Evolutionary conservation across 2,888 invertebrate genomes (phyloP).

Genomic region (Sarcophaga subvicina): DNA sequence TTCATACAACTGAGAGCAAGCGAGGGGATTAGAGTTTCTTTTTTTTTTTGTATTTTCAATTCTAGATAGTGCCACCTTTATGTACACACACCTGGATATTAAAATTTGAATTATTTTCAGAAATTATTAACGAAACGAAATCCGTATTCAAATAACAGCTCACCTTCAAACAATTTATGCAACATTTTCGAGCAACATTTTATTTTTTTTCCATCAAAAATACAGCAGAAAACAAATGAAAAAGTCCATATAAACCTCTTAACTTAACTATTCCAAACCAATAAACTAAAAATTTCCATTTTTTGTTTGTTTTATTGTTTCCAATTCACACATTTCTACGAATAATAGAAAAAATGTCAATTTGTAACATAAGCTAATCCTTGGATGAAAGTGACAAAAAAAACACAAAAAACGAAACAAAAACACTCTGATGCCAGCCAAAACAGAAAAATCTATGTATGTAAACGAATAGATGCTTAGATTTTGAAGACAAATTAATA

Average conservation of each 20-base stretch:
- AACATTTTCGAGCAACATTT: too few relatives aligned
- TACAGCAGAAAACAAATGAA: neutral
- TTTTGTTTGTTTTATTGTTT: neutral
- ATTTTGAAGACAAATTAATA: neutral
- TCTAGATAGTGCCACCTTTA: too few relatives aligned
- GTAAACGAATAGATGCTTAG: too few relatives aligned
- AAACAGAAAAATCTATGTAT: too few relatives aligned
- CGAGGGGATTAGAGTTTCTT: too few relatives aligned
- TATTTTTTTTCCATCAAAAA: neutral
- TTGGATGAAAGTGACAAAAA: slow-evolving; percentile 24
- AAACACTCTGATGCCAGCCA: neutral
- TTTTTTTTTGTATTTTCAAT: too few relatives aligned
- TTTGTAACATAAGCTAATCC: slow-evolving; percentile 52
- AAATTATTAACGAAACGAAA: slow-evolving; percentile 5
- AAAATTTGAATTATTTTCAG: neutral
- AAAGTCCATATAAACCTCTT: slow-evolving; percentile 18
- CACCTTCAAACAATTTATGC: neutral
- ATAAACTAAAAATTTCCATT: slow-evolving; percentile 19
- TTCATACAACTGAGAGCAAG: too few relatives aligned
- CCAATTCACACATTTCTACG: slow-evolving; percentile 57
- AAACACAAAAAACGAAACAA: neutral
- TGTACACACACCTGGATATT: neutral
- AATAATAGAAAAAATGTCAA: slow-evolving; percentile 51
- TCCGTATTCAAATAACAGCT: neutral
- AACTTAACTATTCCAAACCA: slow-evolving; percentile 24